Conservation (phyloP, 2,113 vertebrate genomes). For the Pelmatolapia mariae region DNA sequence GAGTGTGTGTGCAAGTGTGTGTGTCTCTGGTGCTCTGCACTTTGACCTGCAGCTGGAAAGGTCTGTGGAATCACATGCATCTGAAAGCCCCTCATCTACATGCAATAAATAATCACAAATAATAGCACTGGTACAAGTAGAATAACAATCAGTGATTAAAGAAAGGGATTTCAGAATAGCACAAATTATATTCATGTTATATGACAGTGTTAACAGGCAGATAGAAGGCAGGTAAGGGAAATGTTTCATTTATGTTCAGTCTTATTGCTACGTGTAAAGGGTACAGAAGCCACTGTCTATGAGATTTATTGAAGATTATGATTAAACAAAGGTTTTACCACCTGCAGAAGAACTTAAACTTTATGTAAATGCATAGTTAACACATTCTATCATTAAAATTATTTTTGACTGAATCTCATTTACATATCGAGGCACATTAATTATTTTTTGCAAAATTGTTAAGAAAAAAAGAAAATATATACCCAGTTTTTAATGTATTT, state of each 20-base stretch:
- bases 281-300: neutral
- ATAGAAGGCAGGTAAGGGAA: neutral
- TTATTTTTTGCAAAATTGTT: neutral
- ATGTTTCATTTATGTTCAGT: neutral
- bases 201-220: neutral
- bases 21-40: neutral
- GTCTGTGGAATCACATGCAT: neutral
- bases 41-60: conserved; percentile 41
- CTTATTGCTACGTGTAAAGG: neutral
- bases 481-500: neutral
- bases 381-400: neutral
- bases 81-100: neutral
- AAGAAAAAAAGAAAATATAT: neutral
- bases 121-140: neutral
- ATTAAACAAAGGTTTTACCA: neutral
- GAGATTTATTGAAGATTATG: neutral
- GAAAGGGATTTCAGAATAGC: neutral
- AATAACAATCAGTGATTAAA: neutral
- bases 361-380: neutral
- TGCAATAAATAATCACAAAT: neutral
- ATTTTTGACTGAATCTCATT: neutral
- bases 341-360: neutral
- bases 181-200: neutral
- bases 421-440: neutral
- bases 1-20: neutral